A percentile compares a stretch with the other conserved stretches of the same genome.
Evolutionary conservation across 2,113 vertebrate genomes (phyloP).

Genomic region (Symphodus melops): DNA sequence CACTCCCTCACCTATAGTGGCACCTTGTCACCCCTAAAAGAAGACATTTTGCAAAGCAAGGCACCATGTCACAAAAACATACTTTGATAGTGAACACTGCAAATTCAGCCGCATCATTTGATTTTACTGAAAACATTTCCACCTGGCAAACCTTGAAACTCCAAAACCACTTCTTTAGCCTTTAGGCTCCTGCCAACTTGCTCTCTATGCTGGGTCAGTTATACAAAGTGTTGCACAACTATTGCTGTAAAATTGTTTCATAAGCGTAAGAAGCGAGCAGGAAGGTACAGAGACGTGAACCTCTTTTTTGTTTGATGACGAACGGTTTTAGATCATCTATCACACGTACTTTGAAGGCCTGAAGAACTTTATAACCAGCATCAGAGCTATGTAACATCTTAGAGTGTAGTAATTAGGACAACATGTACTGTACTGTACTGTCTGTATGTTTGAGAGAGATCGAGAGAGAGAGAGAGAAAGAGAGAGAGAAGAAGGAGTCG

Average conservation of each 20-base stretch:
- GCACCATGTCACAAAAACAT: neutral
- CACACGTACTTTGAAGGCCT: neutral
- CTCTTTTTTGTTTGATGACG: conserved; percentile 30
- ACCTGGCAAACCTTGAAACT: neutral
- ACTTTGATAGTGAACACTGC: no score
- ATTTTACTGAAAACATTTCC: neutral
- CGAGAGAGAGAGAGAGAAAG: neutral
- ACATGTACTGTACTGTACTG: conserved; percentile 23
- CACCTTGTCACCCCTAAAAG: no score
- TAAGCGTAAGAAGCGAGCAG: conserved; percentile 10
- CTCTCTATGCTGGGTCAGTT: conserved; percentile 34
- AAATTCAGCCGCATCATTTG: neutral
- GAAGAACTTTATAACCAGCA: conserved; percentile 1
- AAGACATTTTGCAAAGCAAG: no score
- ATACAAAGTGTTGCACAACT: conserved; percentile 54
- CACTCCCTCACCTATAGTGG: no score
- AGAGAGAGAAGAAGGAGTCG: neutral
- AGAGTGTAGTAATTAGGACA: conserved; percentile 25
- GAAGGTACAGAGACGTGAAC: neutral
- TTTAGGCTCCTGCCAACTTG: neutral
- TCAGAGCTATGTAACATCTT: conserved; percentile 3
- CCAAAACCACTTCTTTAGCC: neutral
- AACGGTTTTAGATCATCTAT: conserved; percentile 18
- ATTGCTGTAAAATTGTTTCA: conserved; percentile 31
- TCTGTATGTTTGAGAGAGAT: neutral